Percentiles rank a stretch among this genome's conserved stretches.
These are phyloP conservation scores for Carduelis carduelis DNA, from an alignment of 2,797 vertebrate species.

Conservation along the genomic window DNA sequence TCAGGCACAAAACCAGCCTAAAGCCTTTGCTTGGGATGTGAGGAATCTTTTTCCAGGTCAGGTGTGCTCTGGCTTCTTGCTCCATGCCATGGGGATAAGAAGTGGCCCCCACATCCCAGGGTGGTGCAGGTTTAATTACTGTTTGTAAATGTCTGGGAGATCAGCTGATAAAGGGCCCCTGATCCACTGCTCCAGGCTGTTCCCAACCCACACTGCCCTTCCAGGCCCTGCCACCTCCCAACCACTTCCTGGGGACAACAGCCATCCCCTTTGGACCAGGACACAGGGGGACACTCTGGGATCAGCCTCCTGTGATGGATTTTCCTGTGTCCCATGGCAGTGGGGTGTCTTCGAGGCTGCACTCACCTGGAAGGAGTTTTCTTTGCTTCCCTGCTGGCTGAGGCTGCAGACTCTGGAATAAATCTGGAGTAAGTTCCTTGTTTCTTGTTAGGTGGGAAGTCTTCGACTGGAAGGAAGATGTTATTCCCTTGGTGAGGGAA, in stretches of 20 bases:
- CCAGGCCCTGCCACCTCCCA: neutral
- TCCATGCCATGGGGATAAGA: neutral
- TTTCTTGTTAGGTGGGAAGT: slow-evolving; percentile 27
- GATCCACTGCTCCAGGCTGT: neutral
- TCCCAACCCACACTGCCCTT: neutral
- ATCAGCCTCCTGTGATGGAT: neutral
- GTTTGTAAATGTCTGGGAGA: slow-evolving; percentile 39
- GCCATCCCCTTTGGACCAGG: neutral
- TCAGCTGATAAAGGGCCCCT: neutral
- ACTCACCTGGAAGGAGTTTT: slow-evolving; percentile 71
- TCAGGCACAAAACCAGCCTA: neutral
- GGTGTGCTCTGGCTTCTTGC: neutral
- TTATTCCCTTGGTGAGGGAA: slow-evolving; percentile 48
- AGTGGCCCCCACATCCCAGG: neutral
- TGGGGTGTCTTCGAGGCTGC: neutral
- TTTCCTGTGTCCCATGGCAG: rapidly evolving
- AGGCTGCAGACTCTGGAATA: slow-evolving; percentile 76
- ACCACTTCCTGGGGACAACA: neutral
- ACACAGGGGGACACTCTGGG: neutral
- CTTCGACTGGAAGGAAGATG: slow-evolving; percentile 79
- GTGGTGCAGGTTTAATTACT: slow-evolving; percentile 45
- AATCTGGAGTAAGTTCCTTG: neutral
- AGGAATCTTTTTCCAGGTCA: neutral
- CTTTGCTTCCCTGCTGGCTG: slow-evolving; percentile 56
- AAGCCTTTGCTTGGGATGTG: neutral